Evolutionary conservation across 2,888 invertebrate genomes (phyloP).

Genomic region (Agrilus biguttatus): DNA sequence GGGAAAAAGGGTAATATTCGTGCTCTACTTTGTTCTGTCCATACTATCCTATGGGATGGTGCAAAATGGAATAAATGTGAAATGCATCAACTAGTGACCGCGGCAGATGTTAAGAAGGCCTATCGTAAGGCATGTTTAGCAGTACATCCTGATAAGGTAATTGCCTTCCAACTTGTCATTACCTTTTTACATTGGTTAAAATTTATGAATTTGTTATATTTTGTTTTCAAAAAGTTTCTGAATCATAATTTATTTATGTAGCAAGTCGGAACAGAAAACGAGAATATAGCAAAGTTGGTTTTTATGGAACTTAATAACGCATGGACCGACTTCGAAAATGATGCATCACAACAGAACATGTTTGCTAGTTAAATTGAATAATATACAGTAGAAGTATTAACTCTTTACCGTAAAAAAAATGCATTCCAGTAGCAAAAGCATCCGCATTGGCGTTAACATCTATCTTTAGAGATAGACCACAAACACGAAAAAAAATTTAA

Average conservation of each 20-base stretch:
- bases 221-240: not conserved
- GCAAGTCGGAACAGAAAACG: constrained; percentile 87
- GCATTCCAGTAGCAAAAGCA: too few relatives aligned
- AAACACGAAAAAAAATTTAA: too few relatives aligned
- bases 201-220: not conserved
- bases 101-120: constrained; percentile 88
- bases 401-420: too few relatives aligned
- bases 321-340: constrained; percentile 93
- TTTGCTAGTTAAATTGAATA: constrained; percentile 31
- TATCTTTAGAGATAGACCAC: too few relatives aligned
- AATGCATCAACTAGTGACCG: constrained; percentile 86
- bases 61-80: constrained; percentile 86
- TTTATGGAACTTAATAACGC: constrained; percentile 99
- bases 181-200: not conserved
- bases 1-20: constrained; percentile 95
- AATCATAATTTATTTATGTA: constrained; percentile 29
- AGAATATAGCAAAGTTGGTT: constrained; percentile 86
- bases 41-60: constrained; percentile 85
- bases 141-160: constrained; percentile 97
- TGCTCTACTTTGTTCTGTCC: constrained; percentile 86
- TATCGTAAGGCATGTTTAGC: constrained; percentile 92
- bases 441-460: too few relatives aligned
- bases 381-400: too few relatives aligned
- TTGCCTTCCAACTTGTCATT: constrained; percentile 5
- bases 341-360: constrained; percentile 64